Percentiles rank a stretch among this genome's conserved stretches.
These are phyloP conservation scores for Apodemus speciosus DNA, from an alignment of 2,113 vertebrate species.

Conservation along the genomic window DNA sequence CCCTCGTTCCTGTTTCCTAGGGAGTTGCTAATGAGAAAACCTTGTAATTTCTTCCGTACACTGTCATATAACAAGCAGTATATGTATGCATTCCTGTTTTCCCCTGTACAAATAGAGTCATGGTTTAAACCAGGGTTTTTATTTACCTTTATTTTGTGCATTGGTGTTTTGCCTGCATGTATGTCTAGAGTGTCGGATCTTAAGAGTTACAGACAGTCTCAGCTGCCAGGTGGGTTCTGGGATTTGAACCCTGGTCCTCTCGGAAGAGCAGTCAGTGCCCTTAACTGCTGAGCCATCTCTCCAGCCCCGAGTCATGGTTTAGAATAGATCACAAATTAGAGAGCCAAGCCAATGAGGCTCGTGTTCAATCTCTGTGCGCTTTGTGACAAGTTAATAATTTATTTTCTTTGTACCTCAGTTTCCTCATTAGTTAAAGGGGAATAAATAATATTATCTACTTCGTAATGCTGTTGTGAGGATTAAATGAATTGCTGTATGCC, in stretches of 20 bases:
- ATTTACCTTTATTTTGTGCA: no score
- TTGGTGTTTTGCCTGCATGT: no score
- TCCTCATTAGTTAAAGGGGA: neutral
- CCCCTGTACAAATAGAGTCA: neutral
- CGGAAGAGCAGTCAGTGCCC: no score
- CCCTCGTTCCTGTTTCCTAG: neutral
- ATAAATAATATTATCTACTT: conserved; percentile 18
- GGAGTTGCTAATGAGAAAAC: neutral
- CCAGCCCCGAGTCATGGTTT: neutral
- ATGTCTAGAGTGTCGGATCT: no score
- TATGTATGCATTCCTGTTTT: neutral
- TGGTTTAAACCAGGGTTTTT: no score
- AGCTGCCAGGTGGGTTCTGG: no score
- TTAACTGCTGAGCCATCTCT: no score
- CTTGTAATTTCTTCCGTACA: conserved; percentile 42
- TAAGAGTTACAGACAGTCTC: no score
- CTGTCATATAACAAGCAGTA: neutral
- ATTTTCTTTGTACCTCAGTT: neutral
- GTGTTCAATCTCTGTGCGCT: neutral
- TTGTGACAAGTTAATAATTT: neutral
- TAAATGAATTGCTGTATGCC: conserved; percentile 25
- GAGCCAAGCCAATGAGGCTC: neutral
- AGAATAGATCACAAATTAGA: conserved; percentile 15
- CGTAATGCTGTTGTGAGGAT: neutral
- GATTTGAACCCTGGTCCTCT: no score